Conservation (phyloP, 2,797 vertebrate genomes). For the Iguana delicatissima region DNA sequence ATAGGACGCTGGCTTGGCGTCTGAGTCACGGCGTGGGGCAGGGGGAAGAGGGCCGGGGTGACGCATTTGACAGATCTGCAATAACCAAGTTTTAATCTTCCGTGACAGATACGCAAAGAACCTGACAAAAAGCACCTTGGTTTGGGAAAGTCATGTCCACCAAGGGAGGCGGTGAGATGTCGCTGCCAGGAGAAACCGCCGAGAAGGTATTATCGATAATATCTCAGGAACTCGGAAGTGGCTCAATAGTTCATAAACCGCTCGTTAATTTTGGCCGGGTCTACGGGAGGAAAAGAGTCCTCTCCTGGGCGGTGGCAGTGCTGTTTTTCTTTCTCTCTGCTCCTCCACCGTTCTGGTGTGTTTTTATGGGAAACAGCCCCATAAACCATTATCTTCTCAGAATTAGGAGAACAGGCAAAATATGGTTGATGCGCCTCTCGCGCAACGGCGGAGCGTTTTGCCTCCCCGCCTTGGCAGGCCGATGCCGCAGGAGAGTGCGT, state of each 20-base stretch:
- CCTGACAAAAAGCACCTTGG: slow-evolving; percentile 36
- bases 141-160: slow-evolving; percentile 57
- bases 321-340: background rate
- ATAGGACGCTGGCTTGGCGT: slow-evolving; percentile 21
- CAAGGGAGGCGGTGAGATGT: slow-evolving; percentile 34
- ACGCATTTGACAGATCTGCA: slow-evolving; percentile 29
- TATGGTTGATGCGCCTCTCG: slow-evolving; percentile 50
- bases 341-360: background rate
- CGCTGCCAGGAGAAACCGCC: slow-evolving; percentile 46
- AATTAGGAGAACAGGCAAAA: slow-evolving; percentile 62
- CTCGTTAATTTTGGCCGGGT: slow-evolving; percentile 71
- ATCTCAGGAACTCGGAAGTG: slow-evolving; percentile 48
- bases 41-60: background rate
- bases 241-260: slow-evolving; percentile 73
- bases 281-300: slow-evolving; percentile 45
- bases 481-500: background rate
- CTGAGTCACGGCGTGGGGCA: slow-evolving; percentile 27
- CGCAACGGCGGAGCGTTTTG: slow-evolving; percentile 31
- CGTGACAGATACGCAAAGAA: slow-evolving; percentile 51
- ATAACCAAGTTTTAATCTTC: slow-evolving; percentile 32
- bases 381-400: slow-evolving; percentile 65
- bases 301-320: rapidly evolving
- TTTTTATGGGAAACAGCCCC: slow-evolving; percentile 54
- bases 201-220: slow-evolving; percentile 63
- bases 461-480: background rate